Evolutionary conservation across 2,888 invertebrate genomes (phyloP).

Genomic region (Hydrotaea cyrtoneurina): DNA sequence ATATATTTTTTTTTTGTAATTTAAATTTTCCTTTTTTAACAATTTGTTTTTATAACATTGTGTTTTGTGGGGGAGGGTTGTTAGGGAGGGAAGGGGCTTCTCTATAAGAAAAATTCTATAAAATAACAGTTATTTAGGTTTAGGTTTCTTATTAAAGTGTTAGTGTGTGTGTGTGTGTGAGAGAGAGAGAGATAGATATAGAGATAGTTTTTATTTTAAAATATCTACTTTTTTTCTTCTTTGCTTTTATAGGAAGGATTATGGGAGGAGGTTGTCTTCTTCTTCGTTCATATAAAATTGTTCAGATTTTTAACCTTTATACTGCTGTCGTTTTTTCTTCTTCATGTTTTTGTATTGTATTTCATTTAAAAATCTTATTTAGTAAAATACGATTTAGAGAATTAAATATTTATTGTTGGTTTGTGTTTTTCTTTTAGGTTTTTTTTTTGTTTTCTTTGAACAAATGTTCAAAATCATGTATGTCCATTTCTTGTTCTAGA

Average conservation of each 20-base stretch:
- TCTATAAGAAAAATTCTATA: slow-evolving; percentile 56
- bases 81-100: neutral
- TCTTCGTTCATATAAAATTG: neutral
- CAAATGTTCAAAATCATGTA: slow-evolving; percentile 50
- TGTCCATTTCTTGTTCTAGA: slow-evolving; percentile 23
- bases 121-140: slow-evolving; percentile 61
- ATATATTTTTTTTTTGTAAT: slow-evolving; percentile 56
- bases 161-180: too few relatives aligned
- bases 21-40: slow-evolving; percentile 47
- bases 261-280: slow-evolving; percentile 34
- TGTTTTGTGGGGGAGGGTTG: neutral
- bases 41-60: slow-evolving; percentile 63
- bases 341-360: slow-evolving; percentile 47
- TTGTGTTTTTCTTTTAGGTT: too few relatives aligned
- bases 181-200: neutral
- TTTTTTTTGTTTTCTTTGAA: slow-evolving; percentile 45
- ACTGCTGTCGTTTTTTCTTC: slow-evolving; percentile 15
- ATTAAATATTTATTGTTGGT: slow-evolving; percentile 65
- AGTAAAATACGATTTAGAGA: neutral
- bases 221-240: slow-evolving; percentile 12
- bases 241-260: slow-evolving; percentile 61
- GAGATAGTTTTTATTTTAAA: neutral
- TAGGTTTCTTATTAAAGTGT: slow-evolving; percentile 52
- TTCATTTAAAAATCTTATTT: slow-evolving; percentile 63
- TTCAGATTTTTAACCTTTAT: neutral